A percentile compares a stretch with the other conserved stretches of the same genome.
Conservation (phyloP, 2,113 vertebrate genomes). For the Hydrolagus affinis region DNA sequence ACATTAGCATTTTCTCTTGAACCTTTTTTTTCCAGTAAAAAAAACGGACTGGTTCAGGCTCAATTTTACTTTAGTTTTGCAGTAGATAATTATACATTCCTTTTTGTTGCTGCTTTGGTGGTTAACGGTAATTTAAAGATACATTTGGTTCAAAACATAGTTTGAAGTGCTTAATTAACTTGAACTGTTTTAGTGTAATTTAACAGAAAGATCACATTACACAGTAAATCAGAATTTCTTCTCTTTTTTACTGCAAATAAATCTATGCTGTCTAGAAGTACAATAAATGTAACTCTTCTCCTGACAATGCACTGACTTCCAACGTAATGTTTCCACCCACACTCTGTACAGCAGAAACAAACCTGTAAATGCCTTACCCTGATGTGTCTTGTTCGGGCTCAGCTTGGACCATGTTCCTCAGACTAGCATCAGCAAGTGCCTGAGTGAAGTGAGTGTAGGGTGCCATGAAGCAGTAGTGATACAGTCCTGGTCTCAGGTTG, state of each 20-base stretch:
- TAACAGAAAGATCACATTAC: no score
- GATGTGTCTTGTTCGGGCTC: constrained; percentile 83
- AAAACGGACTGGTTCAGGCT: no score
- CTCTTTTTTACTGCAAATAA: background rate
- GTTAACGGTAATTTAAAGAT: background rate
- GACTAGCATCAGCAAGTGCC: constrained; percentile 88
- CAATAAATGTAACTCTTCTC: no score
- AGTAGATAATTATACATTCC: no score
- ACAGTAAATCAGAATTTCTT: no score
- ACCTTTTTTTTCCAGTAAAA: no score
- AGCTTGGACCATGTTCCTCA: constrained; percentile 89
- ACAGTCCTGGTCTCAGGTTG: constrained; percentile 78
- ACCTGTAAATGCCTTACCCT: constrained; percentile 57
- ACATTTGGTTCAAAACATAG: no score
- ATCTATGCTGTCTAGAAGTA: background rate
- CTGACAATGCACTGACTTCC: no score
- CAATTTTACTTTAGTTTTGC: no score
- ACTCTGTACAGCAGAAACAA: background rate
- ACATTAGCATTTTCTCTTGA: no score
- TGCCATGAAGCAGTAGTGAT: constrained; percentile 98
- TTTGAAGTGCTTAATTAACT: no score
- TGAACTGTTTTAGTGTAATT: no score
- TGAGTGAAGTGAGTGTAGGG: constrained; percentile 96
- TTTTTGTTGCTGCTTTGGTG: background rate
- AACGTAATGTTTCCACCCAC: background rate